phyloP scores from a whole-genome alignment of 2,113 vertebrate species.

The Corythoichthys intestinalis region DNA sequence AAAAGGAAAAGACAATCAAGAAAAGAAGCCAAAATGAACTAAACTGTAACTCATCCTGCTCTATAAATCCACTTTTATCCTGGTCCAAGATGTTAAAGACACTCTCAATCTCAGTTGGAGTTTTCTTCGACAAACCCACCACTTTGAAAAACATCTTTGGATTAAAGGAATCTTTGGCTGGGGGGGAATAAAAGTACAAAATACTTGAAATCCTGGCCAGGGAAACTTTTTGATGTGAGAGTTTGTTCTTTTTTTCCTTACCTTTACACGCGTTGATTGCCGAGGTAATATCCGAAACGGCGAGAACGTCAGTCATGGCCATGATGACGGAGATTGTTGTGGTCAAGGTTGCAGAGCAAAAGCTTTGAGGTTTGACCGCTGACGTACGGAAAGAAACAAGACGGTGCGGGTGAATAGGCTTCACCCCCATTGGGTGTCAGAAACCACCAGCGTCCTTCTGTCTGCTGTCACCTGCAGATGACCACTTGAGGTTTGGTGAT shows the following conservation, averaged over 20 bases:
- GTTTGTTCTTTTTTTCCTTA: constrained; percentile 30
- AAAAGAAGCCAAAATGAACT: constrained; percentile 30
- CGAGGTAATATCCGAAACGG: constrained; percentile 69
- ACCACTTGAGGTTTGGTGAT: constrained; percentile 32
- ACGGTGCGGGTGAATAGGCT: constrained; percentile 13
- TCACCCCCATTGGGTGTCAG: constrained; percentile 46
- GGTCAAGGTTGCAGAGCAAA: constrained; percentile 10
- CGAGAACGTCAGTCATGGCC: constrained; percentile 70
- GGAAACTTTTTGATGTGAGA: too few species aligned
- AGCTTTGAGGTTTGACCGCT: constrained; percentile 13
- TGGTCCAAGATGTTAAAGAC: constrained; percentile 72
- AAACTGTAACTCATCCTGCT: constrained; percentile 73
- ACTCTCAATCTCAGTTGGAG: constrained; percentile 57
- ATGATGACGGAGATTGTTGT: constrained; percentile 47
- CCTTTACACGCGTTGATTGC: constrained; percentile 74
- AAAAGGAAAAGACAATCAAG: background rate
- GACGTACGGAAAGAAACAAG: constrained; percentile 30
- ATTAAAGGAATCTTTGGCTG: constrained; percentile 66
- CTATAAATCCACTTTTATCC: constrained; percentile 71
- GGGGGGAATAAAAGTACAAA: constrained; percentile 18
- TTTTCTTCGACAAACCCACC: constrained; percentile 68
- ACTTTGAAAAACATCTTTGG: constrained; percentile 64
- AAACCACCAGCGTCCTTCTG: constrained; percentile 63
- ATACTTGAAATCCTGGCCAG: background rate
- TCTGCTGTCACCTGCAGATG: constrained; percentile 60